Evolutionary conservation across 2,888 invertebrate species (phyloP).

Genomic region (Phengaris alcon): DNA sequence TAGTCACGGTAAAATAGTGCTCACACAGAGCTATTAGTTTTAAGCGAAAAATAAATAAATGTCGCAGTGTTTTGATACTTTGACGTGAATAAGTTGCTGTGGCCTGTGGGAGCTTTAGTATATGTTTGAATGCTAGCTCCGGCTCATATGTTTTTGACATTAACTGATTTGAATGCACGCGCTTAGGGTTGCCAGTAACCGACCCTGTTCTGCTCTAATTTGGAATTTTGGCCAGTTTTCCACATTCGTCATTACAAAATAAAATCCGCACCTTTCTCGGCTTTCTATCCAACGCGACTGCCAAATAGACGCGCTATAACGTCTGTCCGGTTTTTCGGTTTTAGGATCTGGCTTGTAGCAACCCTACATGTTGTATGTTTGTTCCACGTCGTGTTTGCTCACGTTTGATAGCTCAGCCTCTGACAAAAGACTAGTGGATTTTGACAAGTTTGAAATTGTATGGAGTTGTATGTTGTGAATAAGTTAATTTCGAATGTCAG

Average conservation of each 20-base stretch:
- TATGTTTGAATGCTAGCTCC: conserved; percentile 40
- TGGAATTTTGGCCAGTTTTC: no score
- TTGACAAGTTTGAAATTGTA: conserved; percentile 32
- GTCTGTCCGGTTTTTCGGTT: neutral
- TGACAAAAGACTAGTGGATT: conserved; percentile 32
- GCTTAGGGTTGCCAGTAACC: neutral
- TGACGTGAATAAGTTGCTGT: conserved; percentile 20
- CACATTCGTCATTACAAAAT: no score
- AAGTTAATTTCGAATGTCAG: conserved; percentile 43
- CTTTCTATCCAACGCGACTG: neutral
- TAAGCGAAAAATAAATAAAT: conserved; percentile 22
- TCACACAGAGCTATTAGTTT: neutral
- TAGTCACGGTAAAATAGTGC: neutral
- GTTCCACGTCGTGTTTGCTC: conserved; percentile 34
- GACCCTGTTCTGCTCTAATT: neutral
- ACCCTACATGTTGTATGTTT: conserved; percentile 4
- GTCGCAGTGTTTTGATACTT: conserved; percentile 16
- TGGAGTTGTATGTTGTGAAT: conserved; percentile 32
- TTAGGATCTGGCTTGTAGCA: conserved; percentile 29
- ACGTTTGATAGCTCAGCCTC: conserved; percentile 31
- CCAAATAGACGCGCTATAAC: neutral
- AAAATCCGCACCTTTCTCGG: neutral
- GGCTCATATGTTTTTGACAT: conserved; percentile 43
- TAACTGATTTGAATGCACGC: conserved; percentile 43
- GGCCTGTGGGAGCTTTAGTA: conserved; percentile 14